Evolutionary conservation across 2,888 invertebrate genomes (phyloP), one percentile per base, ranked within the genome.

Genomic region (Drosophila histrio): DNA sequence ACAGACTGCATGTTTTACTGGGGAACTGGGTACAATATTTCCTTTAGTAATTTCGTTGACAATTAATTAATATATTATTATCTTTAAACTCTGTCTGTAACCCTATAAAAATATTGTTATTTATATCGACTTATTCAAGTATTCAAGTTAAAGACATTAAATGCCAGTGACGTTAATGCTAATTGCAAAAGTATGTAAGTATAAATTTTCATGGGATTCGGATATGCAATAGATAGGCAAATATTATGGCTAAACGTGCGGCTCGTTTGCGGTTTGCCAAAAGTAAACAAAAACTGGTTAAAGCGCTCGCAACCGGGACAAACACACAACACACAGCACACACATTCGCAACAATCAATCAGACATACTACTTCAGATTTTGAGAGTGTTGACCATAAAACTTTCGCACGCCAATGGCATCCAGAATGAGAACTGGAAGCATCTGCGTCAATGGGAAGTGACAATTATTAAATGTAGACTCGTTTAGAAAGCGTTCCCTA

Each of bases 211-310:
- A 41, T 32, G 47, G 43, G 36, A 47, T 41, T 60, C 34, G 66
- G 34, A 70, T 70, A 56, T 70, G 57, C 70, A 66, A 74, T 66
- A 67, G 62, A 71, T 74, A 67, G 60, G 62, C 67, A 71, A 74
- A 71, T 71, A 71, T 70, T 66, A 71, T 74, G 50, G 61, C 56
- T 39, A 59, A 73, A 61, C 61, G 73, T 73, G 65, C 71, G 32
- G 47, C 32, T 73, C 54, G 28, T 69, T 73, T 70, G 38, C 22
- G 30, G 22, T 54, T 49, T 13, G 53, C 21, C 24, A 69, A 56
- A 59, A 17, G 71, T 74, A 71, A 71, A 74, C 57, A 71, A 59
- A 61, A 44, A 62, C 41, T 26, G 6, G 8, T 9, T 15, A 30
- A 57, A 43, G 56, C 72, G 69, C 72, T 72, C 72, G 69, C 72